Evolutionary conservation across 2,113 vertebrate species (phyloP), one percentile per base, ranked within the genome.

Genomic region (Cyanocitta stelleri): DNA sequence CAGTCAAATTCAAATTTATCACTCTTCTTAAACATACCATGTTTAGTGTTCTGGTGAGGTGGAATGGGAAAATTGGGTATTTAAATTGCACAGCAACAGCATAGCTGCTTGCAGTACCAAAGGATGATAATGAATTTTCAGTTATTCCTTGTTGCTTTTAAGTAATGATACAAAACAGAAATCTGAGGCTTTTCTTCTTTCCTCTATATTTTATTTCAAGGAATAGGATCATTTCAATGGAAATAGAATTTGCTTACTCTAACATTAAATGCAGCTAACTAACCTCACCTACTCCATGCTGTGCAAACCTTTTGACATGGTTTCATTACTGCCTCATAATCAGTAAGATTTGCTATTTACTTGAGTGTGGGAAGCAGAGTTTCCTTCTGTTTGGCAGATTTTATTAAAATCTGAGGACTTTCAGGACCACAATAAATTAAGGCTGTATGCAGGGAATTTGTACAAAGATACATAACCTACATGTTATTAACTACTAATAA

Each of bases 391-490:
- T 87, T 85, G 41, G 16, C 35, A 89, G 56, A 55, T 64, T 89
- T 86, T n/a, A 94, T 68, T 94, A 95, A 94, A 94, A 86, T 84
- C 37, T 87, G 27, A 56, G 11, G 9, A 79, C 33, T 88, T 44
- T 56, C 67, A 76, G 44, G 8, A 83, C 46, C 22, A 24, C 52
- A 64, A 32, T 68, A 94, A 90, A 88, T 92, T 88, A 80, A 74
- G 32, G 15, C 3, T 23, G 7, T 32, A 52, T 86, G 44, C 22
- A 73, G 72, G 75, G 58, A 83, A 79, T 86, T 43, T 64, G 33
- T 66, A 58, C 59, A 58, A 94, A 80, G 72, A 49, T 81, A 49
- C 19, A 48, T 68, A 96, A 59, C 2, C 23, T 72, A 46, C 27
- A 13, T 59, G 21, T 90, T 95, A 72, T 68, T 85, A 95, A 72